Base-by-base conservation (phyloP, 1,140 invertebrate species). In the Condylostylus longicornis region DNA sequence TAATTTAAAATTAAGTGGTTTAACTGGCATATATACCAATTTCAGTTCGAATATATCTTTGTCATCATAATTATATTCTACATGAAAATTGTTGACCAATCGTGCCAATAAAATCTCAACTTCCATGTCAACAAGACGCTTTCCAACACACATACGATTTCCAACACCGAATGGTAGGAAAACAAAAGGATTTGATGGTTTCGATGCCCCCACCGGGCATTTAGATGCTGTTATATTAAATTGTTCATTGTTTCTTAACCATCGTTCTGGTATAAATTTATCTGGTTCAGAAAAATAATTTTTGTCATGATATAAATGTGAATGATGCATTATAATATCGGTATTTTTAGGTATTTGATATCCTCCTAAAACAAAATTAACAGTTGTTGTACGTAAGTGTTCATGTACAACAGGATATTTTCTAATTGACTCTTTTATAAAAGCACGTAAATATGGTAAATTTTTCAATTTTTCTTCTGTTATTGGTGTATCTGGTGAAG, bases 191-290 rank as follows among this genome's bases (percentile, higher is more conserved):
- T 69, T 54, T 1, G 62, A 49, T 10, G 30, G 30, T n/a, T n/a
- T n/a, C n/a, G n/a, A n/a, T n/a, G n/a, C n/a, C n/a, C n/a, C n/a
- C 62, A 62, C 71, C 68, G 5, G 74, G 74, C 44, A 71, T 56
- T 38, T n/a, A 33, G 10, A 8, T 15, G 15, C 18, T 5, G 13
- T 18, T 29, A 8, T 30, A 28, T 22, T 35, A 37, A 36, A 38
- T 18, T 38, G 14, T 22, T 48, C 25, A 14, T 34, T 42, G 25
- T 57, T 50, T 50, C 68, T 69, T 18, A 83, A 45, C 83, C 84
- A 89, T 28, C 85, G 64, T 49, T 86, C 82, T 1, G 85, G 85
- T 2, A 69, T 38, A 54, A 82, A 87, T 37, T 69, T 56, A 2
- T 71, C 54, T 19, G 78, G 71, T 5, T 73, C 54, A 1, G 69